Evolutionary conservation across 2,888 invertebrate genomes (phyloP), one percentile per base, ranked within the genome.

Genomic region (Stenolophus ochropezus): DNA sequence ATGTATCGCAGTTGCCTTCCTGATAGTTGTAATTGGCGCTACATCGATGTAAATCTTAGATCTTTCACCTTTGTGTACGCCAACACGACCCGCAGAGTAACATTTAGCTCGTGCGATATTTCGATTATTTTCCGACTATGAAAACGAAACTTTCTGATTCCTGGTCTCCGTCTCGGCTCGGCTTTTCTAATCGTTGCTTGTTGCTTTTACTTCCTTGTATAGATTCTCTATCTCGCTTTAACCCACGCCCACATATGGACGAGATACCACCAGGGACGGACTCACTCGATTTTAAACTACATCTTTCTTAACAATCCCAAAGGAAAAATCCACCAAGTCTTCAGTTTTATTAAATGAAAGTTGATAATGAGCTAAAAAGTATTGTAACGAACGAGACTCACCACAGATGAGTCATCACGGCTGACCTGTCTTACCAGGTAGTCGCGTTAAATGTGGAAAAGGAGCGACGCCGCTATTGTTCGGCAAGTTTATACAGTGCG

Each of bases 181-280:
- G 33, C 33, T 42, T 42, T 42, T 42, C 33, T 42, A 42, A 42
- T 42, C 33, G 11, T 11, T 6, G 33, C 33, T 8, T 42, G 33
- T 11, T 73, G 47, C 73, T 73, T 73, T 73, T 73, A 73, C 73
- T 73, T 73, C 73, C 73, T 73, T 69, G 47, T 20, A 69, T 47
- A 49, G 49, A 47, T 18, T 47, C 21, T 73, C 49, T 73, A 21
- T 33, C 65, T 33, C 23, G 71, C 33, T 69, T 27, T 5, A 33
- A 42, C 33, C 42, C 33, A 42, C 69, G 69, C 69, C 69, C 42
- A 69, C 69, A 21, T 69, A 16, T 69, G 18, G 33, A 16, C 33
- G 27, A 14, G 18, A 42, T 20, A 18, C 18, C 3, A 2, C 4
- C 69, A 69, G 69, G 69, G 20, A 14, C 6, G 18, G 14, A 58